Evolutionary conservation across 2,113 vertebrate species (phyloP).

Genomic region (Manacus vitellinus): DNA sequence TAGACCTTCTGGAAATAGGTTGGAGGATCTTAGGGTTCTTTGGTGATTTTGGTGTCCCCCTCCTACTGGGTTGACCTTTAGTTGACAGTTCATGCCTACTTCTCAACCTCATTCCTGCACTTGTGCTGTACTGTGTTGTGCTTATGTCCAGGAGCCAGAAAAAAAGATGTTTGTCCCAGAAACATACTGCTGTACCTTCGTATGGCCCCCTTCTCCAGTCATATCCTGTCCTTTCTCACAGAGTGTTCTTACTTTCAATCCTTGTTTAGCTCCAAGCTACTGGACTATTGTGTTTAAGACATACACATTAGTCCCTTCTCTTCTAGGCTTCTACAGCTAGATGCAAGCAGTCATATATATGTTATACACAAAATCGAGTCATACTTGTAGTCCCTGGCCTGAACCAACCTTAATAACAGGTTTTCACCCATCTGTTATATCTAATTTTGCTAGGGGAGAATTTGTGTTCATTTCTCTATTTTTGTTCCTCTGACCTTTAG

Average conservation of each 20-base stretch:
- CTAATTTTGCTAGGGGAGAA: neutral
- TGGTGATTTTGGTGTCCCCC: neutral
- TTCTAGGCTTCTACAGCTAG: neutral
- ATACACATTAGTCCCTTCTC: neutral
- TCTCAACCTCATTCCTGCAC: neutral
- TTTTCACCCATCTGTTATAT: neutral
- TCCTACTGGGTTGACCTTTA: neutral
- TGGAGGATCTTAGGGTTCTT: neutral
- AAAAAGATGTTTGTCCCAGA: neutral
- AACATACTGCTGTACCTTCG: neutral
- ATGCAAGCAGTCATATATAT: neutral
- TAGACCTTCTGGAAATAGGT: neutral
- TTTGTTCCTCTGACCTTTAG: neutral
- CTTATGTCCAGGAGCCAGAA: neutral
- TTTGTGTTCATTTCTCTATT: neutral
- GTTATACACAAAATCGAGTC: neutral
- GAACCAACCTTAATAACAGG: neutral
- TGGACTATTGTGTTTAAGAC: neutral
- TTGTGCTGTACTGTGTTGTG: neutral
- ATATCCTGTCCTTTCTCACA: neutral
- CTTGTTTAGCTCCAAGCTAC: neutral
- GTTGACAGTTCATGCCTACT: neutral
- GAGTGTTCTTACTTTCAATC: neutral
- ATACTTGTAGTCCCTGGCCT: neutral
- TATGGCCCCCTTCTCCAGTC: neutral